phyloP scores from a whole-genome alignment of 2,113 vertebrate genomes.

The Carassius gibelio region DNA sequence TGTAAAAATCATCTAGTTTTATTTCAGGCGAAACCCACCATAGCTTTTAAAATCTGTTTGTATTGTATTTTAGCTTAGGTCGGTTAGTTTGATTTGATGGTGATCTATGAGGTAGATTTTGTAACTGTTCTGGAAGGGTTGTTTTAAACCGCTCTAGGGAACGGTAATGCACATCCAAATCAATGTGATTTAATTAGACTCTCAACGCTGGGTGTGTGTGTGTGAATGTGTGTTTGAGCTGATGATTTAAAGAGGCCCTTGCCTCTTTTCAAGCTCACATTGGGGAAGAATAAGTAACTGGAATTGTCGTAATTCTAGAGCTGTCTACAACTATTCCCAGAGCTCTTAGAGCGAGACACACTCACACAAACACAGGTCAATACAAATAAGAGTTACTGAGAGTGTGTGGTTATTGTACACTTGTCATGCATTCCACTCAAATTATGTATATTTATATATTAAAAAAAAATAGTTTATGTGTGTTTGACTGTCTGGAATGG shows the following conservation, averaged over 20 bases:
- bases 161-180: slow-evolving; percentile 69
- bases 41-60: too few species aligned
- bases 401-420: slow-evolving; percentile 40
- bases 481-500: slow-evolving; percentile 26
- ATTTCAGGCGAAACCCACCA: too few species aligned
- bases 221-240: slow-evolving; percentile 64
- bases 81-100: neutral
- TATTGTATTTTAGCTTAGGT: too few species aligned
- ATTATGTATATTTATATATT: slow-evolving; percentile 14
- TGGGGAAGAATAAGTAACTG: slow-evolving; percentile 69
- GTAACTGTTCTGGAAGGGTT: slow-evolving; percentile 36
- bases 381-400: slow-evolving; percentile 58
- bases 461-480: slow-evolving; percentile 7
- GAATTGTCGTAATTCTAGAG: slow-evolving; percentile 77
- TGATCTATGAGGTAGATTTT: slow-evolving; percentile 16
- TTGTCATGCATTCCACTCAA: neutral
- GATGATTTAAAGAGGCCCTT: slow-evolving; percentile 71
- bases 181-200: slow-evolving; percentile 78
- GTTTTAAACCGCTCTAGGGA: slow-evolving; percentile 50
- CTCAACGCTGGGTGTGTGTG: slow-evolving; percentile 29
- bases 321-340: slow-evolving; percentile 67
- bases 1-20: too few species aligned
- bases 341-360: slow-evolving; percentile 60
- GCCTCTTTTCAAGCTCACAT: slow-evolving; percentile 73
- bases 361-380: slow-evolving; percentile 44